phyloP scores from a whole-genome alignment of 2,113 vertebrate genomes.

The Psettodes erumei region DNA sequence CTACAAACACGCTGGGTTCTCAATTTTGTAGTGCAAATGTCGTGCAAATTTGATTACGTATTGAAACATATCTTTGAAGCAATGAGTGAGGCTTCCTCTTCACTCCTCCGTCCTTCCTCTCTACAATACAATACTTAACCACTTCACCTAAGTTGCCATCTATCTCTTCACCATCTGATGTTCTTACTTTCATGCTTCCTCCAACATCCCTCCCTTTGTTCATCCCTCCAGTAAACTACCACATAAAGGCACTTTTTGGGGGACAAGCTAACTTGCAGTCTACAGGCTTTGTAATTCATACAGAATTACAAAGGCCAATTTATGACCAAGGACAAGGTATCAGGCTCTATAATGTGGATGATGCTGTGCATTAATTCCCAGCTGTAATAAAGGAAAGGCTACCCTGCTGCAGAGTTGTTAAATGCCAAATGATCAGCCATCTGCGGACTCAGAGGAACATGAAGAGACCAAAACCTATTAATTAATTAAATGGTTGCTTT shows the following conservation, averaged over 20 bases:
- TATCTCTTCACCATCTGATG: not conserved
- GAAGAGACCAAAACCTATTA: not conserved
- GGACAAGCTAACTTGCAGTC: slow-evolving; percentile 11
- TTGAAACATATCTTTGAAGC: not conserved
- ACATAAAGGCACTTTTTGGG: no score
- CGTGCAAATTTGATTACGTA: no score
- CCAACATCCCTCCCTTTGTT: not conserved
- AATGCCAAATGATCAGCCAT: slow-evolving; percentile 5
- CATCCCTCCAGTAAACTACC: not conserved
- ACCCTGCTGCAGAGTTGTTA: not conserved
- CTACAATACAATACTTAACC: not conserved
- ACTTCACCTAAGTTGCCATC: not conserved
- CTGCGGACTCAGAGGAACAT: not conserved
- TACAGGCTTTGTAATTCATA: no score
- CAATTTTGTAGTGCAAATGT: not conserved
- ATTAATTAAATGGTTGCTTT: not conserved
- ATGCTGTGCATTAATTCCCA: slow-evolving; percentile 8
- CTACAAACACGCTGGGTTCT: not conserved
- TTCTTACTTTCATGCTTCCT: not conserved
- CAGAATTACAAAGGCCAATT: slow-evolving; percentile 42
- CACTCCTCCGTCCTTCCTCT: not conserved
- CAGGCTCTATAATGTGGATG: slow-evolving; percentile 27
- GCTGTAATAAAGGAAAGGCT: slow-evolving; percentile 1
- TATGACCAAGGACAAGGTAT: slow-evolving; percentile 31
- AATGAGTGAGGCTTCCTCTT: not conserved